Percentiles rank a stretch among this genome's conserved stretches.
phyloP scores from a whole-genome alignment of 2,888 invertebrate species.

The Brenthis daphne region DNA sequence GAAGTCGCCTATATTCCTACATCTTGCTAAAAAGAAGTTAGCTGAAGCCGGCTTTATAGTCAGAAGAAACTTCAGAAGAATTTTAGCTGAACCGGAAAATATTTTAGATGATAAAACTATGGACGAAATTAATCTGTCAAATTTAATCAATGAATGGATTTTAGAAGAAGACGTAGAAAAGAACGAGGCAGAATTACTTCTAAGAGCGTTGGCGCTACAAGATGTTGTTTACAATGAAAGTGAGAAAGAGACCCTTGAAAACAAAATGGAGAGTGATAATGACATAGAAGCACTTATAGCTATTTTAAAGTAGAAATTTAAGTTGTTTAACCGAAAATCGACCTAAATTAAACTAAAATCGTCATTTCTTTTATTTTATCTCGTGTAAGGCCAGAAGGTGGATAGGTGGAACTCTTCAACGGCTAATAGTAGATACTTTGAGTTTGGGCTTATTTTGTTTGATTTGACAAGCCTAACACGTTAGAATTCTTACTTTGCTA shows the following conservation, averaged over 20 bases:
- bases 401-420: no score
- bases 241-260: conserved; percentile 2
- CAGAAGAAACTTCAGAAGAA: conserved; percentile 44
- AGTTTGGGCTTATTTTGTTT: no score
- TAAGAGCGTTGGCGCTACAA: conserved; percentile 63
- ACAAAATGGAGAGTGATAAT: conserved; percentile 29
- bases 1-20: conserved; percentile 64
- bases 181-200: conserved; percentile 59
- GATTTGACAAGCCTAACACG: no score
- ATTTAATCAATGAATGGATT: conserved; percentile 66
- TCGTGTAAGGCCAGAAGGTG: no score
- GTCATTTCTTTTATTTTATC: no score
- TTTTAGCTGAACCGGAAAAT: conserved; percentile 41
- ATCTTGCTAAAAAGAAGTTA: conserved; percentile 67
- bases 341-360: no score
- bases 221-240: conserved; percentile 54
- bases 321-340: no score
- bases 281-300: conserved; percentile 48
- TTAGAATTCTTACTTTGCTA: no score
- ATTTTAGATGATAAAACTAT: conserved; percentile 58
- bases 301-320: background rate
- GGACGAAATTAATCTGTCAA: conserved; percentile 68
- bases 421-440: no score
- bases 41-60: conserved; percentile 59
- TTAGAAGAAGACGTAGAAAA: conserved; percentile 54